phyloP scores from a whole-genome alignment of 2,113 vertebrate species.

The Anhinga anhinga region DNA sequence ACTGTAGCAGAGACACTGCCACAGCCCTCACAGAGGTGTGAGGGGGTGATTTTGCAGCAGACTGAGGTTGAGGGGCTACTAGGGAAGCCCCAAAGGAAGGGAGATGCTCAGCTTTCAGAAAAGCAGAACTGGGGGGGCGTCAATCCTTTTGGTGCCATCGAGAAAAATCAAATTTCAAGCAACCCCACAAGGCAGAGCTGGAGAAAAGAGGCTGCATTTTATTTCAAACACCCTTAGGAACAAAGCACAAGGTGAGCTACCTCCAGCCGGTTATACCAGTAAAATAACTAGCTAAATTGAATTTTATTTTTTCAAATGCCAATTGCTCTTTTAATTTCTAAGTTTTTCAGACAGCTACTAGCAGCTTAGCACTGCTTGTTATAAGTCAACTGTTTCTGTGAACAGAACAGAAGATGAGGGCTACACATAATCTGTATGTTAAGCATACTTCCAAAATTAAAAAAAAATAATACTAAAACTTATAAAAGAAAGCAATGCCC shows the following conservation, averaged over 20 bases:
- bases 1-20: background rate
- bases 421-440: background rate
- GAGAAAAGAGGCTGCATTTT: background rate
- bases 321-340: background rate
- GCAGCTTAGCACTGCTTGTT: background rate
- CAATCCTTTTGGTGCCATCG: background rate
- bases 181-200: background rate
- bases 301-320: background rate
- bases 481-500: background rate
- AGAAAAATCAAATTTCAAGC: background rate
- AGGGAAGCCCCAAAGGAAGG: background rate
- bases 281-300: background rate
- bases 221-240: background rate
- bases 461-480: background rate
- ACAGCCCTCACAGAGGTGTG: background rate
- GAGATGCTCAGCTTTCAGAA: background rate
- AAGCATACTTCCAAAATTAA: background rate
- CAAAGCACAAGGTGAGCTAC: background rate
- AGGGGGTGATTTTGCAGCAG: background rate
- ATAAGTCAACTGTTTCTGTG: background rate
- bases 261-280: background rate
- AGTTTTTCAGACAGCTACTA: background rate
- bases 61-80: background rate
- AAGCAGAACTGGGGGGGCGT: background rate
- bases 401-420: background rate